phyloP scores from a whole-genome alignment of 1,140 invertebrate genomes.

The Doryteuthis pealeii region DNA sequence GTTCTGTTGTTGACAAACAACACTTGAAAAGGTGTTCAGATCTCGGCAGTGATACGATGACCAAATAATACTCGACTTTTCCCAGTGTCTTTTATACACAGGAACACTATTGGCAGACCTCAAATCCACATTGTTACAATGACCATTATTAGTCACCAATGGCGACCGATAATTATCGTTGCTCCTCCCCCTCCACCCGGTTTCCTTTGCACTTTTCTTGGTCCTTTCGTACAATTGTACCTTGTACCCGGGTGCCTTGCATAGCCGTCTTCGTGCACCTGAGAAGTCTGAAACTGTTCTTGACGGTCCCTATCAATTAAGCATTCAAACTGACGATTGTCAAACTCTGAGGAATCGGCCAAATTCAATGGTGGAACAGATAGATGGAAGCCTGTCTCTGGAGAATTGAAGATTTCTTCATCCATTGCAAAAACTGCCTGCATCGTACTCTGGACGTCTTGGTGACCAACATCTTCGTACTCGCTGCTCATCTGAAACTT shows the following conservation, averaged over 20 bases:
- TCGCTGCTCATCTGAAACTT: not conserved
- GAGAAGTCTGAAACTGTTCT: not conserved
- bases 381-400: not conserved
- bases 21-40: too few species aligned
- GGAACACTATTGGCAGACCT: not conserved
- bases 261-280: not conserved
- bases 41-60: too few species aligned
- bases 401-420: not conserved
- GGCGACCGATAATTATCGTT: not conserved
- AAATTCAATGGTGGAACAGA: not conserved
- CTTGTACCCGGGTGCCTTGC: not conserved
- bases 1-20: too few species aligned
- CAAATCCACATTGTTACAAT: not conserved
- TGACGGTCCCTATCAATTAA: not conserved
- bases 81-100: not conserved
- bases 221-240: not conserved
- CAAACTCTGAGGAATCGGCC: not conserved
- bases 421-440: conserved; percentile 3
- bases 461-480: not conserved
- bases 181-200: not conserved
- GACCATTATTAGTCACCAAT: not conserved
- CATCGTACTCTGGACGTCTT: not conserved
- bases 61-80: not conserved
- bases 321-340: not conserved
- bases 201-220: not conserved